These are phyloP conservation scores for Cantharis lateralis DNA, from an alignment of 2,888 invertebrate species.

Conservation along the genomic window DNA sequence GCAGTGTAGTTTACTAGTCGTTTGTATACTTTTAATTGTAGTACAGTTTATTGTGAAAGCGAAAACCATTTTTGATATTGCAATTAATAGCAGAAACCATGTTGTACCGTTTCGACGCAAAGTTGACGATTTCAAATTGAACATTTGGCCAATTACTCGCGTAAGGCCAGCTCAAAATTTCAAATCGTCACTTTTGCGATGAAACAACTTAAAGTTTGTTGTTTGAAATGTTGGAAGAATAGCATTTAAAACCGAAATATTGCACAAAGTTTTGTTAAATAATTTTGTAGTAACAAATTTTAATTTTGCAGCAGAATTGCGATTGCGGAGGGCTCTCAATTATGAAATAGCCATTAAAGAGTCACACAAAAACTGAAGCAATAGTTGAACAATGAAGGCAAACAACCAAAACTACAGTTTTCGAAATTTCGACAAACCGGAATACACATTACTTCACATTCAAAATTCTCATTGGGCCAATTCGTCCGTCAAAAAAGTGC, in stretches of 20 bases:
- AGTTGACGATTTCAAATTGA: background rate
- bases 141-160: background rate
- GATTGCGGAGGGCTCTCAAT: slow-evolving; percentile 66
- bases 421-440: slow-evolving; percentile 38
- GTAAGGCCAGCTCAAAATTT: background rate
- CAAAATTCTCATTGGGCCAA: slow-evolving; percentile 83
- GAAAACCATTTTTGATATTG: background rate
- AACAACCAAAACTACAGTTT: slow-evolving; percentile 54
- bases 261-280: slow-evolving; percentile 17
- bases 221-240: background rate
- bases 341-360: slow-evolving; percentile 71
- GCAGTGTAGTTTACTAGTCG: slow-evolving; percentile 49
- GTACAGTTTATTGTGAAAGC: slow-evolving; percentile 23
- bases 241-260: background rate
- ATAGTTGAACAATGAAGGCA: slow-evolving; percentile 77
- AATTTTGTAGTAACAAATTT: slow-evolving; percentile 42
- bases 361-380: slow-evolving; percentile 76
- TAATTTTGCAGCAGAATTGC: slow-evolving; percentile 41
- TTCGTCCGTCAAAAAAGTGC: slow-evolving; percentile 95
- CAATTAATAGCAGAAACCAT: background rate
- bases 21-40: slow-evolving; percentile 33
- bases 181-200: background rate
- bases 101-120: background rate
- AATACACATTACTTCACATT: slow-evolving; percentile 57
- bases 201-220: background rate